A percentile compares a stretch with the other conserved stretches of the same genome.
phyloP scores from a whole-genome alignment of 2,113 vertebrate genomes.

The Cygnus atratus region DNA sequence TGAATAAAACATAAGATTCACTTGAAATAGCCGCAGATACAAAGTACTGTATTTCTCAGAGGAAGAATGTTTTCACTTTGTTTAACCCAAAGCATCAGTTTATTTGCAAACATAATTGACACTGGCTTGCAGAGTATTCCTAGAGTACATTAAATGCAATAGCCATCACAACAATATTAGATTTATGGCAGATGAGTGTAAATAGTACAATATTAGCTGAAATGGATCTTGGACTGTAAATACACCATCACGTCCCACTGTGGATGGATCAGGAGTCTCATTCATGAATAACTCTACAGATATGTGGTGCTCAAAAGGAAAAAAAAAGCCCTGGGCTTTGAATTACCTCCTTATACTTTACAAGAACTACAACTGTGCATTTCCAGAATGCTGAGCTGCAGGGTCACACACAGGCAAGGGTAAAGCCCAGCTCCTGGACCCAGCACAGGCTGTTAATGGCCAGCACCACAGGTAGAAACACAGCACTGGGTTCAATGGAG shows the following conservation, averaged over 20 bases:
- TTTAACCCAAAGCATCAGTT: conserved; percentile 36
- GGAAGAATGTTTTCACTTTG: conserved; percentile 42
- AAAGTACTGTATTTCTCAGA: conserved; percentile 44
- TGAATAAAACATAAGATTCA: conserved; percentile 23
- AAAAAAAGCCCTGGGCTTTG: background rate
- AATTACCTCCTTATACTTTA: background rate
- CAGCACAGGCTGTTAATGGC: background rate
- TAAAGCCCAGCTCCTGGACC: background rate
- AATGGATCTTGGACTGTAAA: conserved; percentile 36
- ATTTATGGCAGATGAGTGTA: conserved; percentile 35
- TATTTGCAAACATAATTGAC: conserved; percentile 52
- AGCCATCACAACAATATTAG: background rate
- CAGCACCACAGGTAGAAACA: background rate
- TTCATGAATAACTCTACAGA: background rate
- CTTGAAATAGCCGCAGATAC: conserved; percentile 9
- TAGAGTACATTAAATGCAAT: conserved; percentile 28
- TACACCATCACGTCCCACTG: background rate
- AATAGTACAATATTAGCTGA: background rate
- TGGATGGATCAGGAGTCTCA: background rate
- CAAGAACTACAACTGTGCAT: background rate
- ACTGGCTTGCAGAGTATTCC: conserved; percentile 28
- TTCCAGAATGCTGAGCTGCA: background rate
- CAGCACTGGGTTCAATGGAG: accelerated
- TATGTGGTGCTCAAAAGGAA: background rate
- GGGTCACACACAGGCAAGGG: background rate